These are phyloP conservation scores for Hirudinaria manillensis DNA, from an alignment of 2,888 invertebrate genomes.

Conservation along the genomic window DNA sequence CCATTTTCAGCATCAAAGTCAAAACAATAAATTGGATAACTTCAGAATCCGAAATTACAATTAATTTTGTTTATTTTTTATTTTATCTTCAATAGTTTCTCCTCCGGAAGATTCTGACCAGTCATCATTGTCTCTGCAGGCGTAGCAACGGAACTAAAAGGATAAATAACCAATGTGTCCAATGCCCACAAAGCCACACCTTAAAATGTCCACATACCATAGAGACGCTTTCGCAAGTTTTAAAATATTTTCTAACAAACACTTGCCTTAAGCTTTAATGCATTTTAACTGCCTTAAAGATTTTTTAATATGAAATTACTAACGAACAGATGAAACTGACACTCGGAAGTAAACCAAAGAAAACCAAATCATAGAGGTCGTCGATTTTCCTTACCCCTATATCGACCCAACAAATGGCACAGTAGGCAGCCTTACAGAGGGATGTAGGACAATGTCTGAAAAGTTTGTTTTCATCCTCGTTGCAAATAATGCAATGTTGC, in stretches of 20 bases:
- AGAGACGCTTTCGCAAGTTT: no score
- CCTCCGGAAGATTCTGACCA: constrained; percentile 29
- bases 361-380: no score
- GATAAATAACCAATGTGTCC: not conserved
- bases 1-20: not conserved
- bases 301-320: no score
- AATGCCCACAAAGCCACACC: no score
- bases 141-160: constrained; percentile 33
- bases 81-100: constrained; percentile 8
- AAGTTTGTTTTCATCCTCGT: constrained; percentile 25
- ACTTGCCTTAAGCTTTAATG: no score
- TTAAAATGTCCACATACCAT: no score
- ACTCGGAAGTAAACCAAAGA: no score
- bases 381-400: constrained; percentile 15
- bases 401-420: constrained; percentile 35
- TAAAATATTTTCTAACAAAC: no score
- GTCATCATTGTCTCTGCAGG: constrained; percentile 32
- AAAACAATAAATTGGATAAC: no score
- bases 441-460: constrained; percentile 31
- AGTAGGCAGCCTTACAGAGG: constrained; percentile 33
- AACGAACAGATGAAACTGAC: no score
- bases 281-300: no score
- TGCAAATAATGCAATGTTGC: constrained; percentile 33
- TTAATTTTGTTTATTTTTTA: not conserved
- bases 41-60: no score